Conservation (phyloP, 2,888 invertebrate species). For the Stegana nigrithorax region DNA sequence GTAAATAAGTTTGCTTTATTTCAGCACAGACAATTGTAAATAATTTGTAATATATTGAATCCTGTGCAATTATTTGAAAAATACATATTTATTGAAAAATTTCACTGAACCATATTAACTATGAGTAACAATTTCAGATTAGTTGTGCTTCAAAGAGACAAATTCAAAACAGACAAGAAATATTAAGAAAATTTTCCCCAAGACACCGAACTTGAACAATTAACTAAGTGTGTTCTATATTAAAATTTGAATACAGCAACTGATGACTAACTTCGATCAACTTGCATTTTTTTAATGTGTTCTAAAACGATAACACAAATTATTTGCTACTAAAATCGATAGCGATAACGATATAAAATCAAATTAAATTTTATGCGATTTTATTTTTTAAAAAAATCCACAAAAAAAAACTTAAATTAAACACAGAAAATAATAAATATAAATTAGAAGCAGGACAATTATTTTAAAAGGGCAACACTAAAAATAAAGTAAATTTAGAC, state of each 20-base stretch:
- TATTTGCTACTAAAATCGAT: no score
- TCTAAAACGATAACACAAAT: no score
- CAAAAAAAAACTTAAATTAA: neutral
- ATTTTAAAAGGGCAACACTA: neutral
- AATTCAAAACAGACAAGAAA: no score
- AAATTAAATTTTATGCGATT: neutral
- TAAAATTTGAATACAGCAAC: neutral
- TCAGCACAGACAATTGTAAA: neutral
- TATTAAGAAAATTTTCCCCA: no score
- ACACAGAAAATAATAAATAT: slow-evolving; percentile 9
- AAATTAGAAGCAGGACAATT: slow-evolving; percentile 1
- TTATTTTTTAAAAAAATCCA: neutral
- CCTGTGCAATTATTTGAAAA: neutral
- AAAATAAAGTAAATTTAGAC: neutral
- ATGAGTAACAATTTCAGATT: no score
- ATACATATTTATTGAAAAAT: slow-evolving; percentile 4
- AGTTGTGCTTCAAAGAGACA: no score
- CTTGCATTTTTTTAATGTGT: no score
- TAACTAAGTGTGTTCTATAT: neutral
- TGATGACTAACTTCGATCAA: no score
- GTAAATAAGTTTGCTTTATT: slow-evolving; percentile 21
- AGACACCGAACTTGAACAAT: no score
- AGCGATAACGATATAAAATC: no score
- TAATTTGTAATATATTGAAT: neutral
- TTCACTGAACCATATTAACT: no score